These are phyloP conservation scores for Tyrannus savana DNA, from an alignment of 2,113 vertebrate species.

Conservation along the genomic window DNA sequence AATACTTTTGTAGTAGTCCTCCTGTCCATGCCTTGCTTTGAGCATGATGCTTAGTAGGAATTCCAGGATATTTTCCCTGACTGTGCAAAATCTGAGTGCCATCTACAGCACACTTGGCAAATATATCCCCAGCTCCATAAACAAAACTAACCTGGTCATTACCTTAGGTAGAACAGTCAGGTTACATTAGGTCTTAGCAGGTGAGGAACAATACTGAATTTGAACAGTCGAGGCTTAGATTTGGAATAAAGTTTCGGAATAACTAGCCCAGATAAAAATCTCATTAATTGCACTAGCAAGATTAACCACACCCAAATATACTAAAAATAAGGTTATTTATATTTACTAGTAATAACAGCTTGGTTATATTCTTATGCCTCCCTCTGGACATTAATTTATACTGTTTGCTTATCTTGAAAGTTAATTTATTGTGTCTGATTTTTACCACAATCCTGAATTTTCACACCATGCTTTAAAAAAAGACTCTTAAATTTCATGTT, in stretches of 20 bases:
- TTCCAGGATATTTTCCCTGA: not conserved
- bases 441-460: not conserved
- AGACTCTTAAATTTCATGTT: not conserved
- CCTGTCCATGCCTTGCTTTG: not conserved
- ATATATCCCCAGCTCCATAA: not conserved
- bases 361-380: not conserved
- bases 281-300: not conserved
- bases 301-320: not conserved
- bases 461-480: not conserved
- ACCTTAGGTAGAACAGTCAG: not conserved
- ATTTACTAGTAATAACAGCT: not conserved
- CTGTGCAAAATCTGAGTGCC: not conserved
- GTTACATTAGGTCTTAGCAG: not conserved
- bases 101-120: not conserved
- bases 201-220: not conserved
- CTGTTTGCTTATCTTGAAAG: not conserved
- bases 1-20: not conserved
- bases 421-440: not conserved
- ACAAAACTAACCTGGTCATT: not conserved
- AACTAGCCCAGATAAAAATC: not conserved
- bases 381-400: not conserved
- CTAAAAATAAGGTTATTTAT: not conserved
- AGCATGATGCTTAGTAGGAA: not conserved
- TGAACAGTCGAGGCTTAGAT: not conserved
- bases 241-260: not conserved